Evolutionary conservation across 2,113 vertebrate genomes (phyloP), one percentile per base, ranked within the genome.

Genomic region (Hippocampus guttulatus): DNA sequence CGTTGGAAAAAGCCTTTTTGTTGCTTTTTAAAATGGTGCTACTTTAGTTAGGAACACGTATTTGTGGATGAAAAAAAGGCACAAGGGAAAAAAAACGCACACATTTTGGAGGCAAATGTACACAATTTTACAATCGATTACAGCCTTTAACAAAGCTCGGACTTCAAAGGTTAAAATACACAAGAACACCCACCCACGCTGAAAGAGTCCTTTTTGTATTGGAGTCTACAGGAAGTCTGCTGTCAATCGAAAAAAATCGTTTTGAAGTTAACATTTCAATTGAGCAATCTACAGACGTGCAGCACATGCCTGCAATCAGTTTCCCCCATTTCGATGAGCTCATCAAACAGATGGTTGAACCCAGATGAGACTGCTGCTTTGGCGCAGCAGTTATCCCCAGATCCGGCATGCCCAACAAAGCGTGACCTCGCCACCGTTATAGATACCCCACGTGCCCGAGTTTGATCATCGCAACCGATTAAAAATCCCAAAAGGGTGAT

Each of bases 301-400:
- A 18, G 27, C 33, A 61, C 61, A 63, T 41, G 51, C 33, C 45
- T 49, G 52, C 23, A 70, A 73, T 66, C 57, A 18, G 64, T 69
- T 9, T 43, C 70, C 69, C 64, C 43, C 33, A 43, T 41, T 69
- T 12, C 80, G 55, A 40, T 33, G 71, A 77, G 69, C 18, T 25
- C 70, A 75, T 60, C 23, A 63, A 76, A 18, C 81, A 74, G 72
- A 76, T 61, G 76, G 64, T 11, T 51, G 41, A 60, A 51, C 30
- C 49, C 73, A 71, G 68, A 69, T 62, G 74, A 75, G 43, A 64
- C 60, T 64, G 49, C 81, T 69, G 52, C 75, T 69, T 73, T 73
- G 75, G 64, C 18, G 45, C 69, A 47, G 57, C 75, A 68, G 68
- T 55, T 78, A 77, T 68, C 68, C 71, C 43, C 33, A 2, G 8